A percentile compares a stretch with the other conserved stretches of the same genome.
Conservation (phyloP, 2,797 vertebrate genomes). For the Pangasius sanitwongsei region DNA sequence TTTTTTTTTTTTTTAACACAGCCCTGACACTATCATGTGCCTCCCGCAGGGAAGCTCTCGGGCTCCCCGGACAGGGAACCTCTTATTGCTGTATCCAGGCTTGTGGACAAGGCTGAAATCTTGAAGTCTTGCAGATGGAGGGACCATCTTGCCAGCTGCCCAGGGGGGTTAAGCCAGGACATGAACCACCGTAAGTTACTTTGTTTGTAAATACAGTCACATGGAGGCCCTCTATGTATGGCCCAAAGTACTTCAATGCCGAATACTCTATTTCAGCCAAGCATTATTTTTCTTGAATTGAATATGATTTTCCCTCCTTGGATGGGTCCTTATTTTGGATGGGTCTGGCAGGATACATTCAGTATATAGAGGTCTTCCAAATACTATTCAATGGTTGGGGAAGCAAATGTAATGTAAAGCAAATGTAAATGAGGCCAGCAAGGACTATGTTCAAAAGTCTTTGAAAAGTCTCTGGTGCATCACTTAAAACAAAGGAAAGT, state of each 20-base stretch:
- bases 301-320: background rate
- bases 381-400: too few species aligned
- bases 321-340: background rate
- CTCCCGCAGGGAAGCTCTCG: background rate
- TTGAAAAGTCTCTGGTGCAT: background rate
- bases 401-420: background rate
- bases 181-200: constrained; percentile 14
- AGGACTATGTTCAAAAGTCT: background rate
- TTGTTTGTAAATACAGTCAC: constrained; percentile 20
- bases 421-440: background rate
- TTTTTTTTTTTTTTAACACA: background rate
- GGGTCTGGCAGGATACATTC: background rate
- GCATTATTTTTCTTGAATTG: background rate
- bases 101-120: constrained; percentile 32
- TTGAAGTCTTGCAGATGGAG: constrained; percentile 20
- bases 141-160: background rate
- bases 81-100: background rate
- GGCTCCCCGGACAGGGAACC: background rate
- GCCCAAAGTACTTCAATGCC: background rate
- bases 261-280: background rate
- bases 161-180: constrained; percentile 11
- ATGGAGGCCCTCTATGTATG: background rate
- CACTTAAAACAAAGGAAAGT: background rate
- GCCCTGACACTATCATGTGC: background rate
- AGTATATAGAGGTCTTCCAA: background rate